These are phyloP conservation scores for Ganaspis sp. DNA, from an alignment of 1,140 invertebrate species.

Conservation along the genomic window DNA sequence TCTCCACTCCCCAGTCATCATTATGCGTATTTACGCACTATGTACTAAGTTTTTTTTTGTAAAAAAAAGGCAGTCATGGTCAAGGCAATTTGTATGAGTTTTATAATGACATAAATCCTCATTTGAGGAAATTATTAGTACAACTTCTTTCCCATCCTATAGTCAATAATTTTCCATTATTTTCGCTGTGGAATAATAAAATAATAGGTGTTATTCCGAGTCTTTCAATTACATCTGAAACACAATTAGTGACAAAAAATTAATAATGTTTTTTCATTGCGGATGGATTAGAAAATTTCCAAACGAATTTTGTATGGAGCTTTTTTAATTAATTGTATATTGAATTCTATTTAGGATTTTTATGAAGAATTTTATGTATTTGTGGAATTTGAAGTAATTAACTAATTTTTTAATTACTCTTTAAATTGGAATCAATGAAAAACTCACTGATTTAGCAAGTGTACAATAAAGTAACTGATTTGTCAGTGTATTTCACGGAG, in stretches of 20 bases:
- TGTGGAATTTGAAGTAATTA: too few relatives aligned
- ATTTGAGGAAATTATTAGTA: conserved; percentile 18
- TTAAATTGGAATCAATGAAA: too few relatives aligned
- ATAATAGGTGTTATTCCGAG: not conserved
- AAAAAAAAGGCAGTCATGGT: not conserved
- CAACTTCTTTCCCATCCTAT: not conserved
- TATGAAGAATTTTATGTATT: too few relatives aligned
- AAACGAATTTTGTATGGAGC: too few relatives aligned
- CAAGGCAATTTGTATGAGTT: not conserved
- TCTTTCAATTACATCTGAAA: not conserved
- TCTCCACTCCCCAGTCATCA: not conserved
- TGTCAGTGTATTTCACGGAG: too few relatives aligned
- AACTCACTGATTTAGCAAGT: too few relatives aligned
- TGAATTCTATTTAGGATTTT: too few relatives aligned
- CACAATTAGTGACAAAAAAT: not conserved
- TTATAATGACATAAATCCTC: conserved; percentile 1
- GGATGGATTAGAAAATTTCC: too few relatives aligned
- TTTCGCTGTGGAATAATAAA: not conserved
- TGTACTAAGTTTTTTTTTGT: not conserved
- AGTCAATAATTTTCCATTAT: not conserved
- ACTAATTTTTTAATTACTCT: too few relatives aligned
- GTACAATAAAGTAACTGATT: too few relatives aligned
- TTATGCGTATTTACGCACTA: not conserved
- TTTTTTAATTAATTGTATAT: too few relatives aligned
- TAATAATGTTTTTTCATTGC: too few relatives aligned